Evolutionary conservation across 2,888 invertebrate species (phyloP).

Genomic region (Rhyacophila evoluta): DNA sequence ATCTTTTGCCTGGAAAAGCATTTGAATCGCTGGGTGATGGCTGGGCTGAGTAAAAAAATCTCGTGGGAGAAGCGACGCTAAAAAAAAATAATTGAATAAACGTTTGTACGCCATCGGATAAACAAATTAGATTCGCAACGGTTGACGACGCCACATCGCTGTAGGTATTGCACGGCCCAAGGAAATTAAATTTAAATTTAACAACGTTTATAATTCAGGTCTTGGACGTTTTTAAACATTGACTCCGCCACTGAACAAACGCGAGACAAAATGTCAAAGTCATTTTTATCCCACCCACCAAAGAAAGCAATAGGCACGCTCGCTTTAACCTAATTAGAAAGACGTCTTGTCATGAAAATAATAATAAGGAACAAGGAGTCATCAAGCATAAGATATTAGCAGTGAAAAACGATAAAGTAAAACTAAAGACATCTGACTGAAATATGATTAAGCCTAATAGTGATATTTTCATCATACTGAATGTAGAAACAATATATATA

Average conservation of each 20-base stretch:
- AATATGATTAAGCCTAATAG: too few species aligned
- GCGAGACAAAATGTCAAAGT: neutral
- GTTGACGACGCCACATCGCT: slow-evolving; percentile 4
- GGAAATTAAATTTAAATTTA: slow-evolving; percentile 27
- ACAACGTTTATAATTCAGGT: slow-evolving; percentile 2
- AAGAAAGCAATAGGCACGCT: neutral
- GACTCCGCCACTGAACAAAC: slow-evolving; percentile 11
- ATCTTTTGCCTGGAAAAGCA: too few species aligned
- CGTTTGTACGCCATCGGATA: slow-evolving; percentile 25
- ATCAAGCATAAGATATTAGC: too few species aligned
- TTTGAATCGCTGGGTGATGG: too few species aligned
- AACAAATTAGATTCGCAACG: slow-evolving; percentile 27
- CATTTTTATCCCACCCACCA: neutral
- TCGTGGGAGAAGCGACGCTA: neutral
- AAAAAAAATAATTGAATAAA: slow-evolving; percentile 32
- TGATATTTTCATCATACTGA: too few species aligned
- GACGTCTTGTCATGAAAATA: neutral
- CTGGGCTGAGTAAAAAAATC: neutral
- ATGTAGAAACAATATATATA: too few species aligned
- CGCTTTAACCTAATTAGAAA: neutral
- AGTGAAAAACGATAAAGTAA: too few species aligned
- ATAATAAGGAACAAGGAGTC: neutral
- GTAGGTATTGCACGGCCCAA: slow-evolving; percentile 20
- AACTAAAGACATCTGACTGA: too few species aligned
- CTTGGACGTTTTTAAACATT: slow-evolving; percentile 22